Evolutionary conservation across 2,113 vertebrate genomes (phyloP).

Genomic region (Tricholaema leucomelas): DNA sequence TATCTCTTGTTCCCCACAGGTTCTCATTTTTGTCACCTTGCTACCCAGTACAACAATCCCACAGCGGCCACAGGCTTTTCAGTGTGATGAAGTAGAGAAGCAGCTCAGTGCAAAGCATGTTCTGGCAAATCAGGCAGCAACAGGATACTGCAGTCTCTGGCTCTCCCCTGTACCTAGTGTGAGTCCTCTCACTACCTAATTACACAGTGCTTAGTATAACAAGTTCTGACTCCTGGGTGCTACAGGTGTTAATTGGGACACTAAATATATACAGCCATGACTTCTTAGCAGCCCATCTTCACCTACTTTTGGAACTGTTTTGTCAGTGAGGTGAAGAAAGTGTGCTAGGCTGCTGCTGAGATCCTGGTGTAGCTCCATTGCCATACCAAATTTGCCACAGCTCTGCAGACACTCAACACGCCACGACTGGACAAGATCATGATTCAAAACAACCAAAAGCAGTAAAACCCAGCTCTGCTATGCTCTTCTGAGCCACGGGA

Average conservation of each 20-base stretch:
- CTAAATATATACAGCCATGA: conserved; percentile 1
- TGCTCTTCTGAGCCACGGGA: background rate
- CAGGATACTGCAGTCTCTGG: background rate
- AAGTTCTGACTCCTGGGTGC: background rate
- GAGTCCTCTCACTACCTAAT: background rate
- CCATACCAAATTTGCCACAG: background rate
- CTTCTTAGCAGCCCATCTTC: background rate
- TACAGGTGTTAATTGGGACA: background rate
- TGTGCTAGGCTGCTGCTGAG: background rate
- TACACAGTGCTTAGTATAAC: background rate
- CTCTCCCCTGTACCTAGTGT: background rate
- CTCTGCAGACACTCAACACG: background rate
- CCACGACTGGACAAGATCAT: background rate
- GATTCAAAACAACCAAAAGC: background rate
- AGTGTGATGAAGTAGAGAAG: background rate
- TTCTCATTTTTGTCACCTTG: background rate
- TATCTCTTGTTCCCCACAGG: background rate
- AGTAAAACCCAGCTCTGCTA: background rate
- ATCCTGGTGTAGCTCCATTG: background rate
- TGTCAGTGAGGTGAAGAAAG: background rate
- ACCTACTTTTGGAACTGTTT: background rate
- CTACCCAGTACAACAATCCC: background rate
- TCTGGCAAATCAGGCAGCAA: background rate
- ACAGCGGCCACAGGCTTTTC: background rate
- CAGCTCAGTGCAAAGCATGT: background rate